Conservation (phyloP, 2,888 invertebrate species). For the Diarsia rubi region DNA sequence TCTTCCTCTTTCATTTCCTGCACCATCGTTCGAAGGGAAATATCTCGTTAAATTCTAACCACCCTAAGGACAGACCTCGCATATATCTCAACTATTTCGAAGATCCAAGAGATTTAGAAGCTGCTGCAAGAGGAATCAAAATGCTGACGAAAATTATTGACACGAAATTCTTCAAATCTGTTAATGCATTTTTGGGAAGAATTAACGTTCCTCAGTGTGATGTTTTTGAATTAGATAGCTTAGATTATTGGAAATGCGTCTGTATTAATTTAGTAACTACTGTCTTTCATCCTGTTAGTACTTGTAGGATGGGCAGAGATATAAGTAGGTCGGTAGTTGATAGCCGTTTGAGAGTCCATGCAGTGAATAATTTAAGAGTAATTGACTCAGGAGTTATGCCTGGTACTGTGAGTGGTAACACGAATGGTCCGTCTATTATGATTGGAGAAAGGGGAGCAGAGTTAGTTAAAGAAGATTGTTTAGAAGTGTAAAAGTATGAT, state of each 20-base stretch:
- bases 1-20: background rate
- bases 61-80: background rate
- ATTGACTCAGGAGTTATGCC: too few species aligned
- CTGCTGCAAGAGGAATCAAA: background rate
- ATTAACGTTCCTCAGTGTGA: background rate
- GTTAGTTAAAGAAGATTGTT: too few species aligned
- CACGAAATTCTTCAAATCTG: background rate
- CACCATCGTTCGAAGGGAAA: background rate
- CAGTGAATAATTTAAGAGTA: too few species aligned
- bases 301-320: background rate
- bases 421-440: too few species aligned
- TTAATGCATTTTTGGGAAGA: slow-evolving; percentile 1
- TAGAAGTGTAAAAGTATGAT: too few species aligned
- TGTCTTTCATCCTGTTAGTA: background rate
- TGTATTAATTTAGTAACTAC: background rate
- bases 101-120: background rate
- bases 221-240: background rate
- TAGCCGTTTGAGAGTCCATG: too few species aligned
- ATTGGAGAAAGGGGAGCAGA: too few species aligned
- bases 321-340: too few species aligned
- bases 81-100: background rate
- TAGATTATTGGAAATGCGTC: background rate
- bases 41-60: background rate
- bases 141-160: background rate
- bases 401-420: too few species aligned